These are phyloP conservation scores for Zelostemma sp. DNA, from an alignment of 1,140 invertebrate genomes.

Conservation along the genomic window DNA sequence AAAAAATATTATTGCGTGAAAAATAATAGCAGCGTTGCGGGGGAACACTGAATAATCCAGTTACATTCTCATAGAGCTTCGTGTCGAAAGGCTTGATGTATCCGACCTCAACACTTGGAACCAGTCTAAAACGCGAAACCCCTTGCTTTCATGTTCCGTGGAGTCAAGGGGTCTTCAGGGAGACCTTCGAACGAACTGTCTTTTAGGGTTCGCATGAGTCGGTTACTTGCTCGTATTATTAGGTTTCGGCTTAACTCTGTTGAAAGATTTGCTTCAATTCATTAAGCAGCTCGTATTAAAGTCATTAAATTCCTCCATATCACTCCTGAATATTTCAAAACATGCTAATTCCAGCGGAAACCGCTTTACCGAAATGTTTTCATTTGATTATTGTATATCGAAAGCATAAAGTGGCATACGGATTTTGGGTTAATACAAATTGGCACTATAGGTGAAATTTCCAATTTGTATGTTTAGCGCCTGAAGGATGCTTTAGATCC, in stretches of 20 bases:
- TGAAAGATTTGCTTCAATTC: background rate
- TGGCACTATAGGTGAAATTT: background rate
- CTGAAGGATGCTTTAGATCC: background rate
- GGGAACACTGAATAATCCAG: background rate
- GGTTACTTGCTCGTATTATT: conserved; percentile 7
- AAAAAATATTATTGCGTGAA: no score
- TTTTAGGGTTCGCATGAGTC: conserved; percentile 2
- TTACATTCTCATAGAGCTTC: background rate
- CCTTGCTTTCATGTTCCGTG: conserved; percentile 1
- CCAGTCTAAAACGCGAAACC: background rate
- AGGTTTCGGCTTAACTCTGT: conserved; percentile 5
- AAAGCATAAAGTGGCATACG: no score
- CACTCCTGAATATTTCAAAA: no score
- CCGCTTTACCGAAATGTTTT: no score
- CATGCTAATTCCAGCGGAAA: no score
- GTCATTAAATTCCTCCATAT: background rate
- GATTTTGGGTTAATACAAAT: no score
- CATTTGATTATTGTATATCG: no score
- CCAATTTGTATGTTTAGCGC: background rate
- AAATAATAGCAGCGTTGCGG: no score
- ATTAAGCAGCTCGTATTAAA: background rate
- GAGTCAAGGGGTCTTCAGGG: background rate
- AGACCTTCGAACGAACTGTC: conserved; percentile 1
- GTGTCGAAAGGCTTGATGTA: background rate
- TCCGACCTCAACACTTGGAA: background rate